Base-by-base conservation (phyloP, 2,888 invertebrate species). In the Ommatoiulus sabulosus region DNA sequence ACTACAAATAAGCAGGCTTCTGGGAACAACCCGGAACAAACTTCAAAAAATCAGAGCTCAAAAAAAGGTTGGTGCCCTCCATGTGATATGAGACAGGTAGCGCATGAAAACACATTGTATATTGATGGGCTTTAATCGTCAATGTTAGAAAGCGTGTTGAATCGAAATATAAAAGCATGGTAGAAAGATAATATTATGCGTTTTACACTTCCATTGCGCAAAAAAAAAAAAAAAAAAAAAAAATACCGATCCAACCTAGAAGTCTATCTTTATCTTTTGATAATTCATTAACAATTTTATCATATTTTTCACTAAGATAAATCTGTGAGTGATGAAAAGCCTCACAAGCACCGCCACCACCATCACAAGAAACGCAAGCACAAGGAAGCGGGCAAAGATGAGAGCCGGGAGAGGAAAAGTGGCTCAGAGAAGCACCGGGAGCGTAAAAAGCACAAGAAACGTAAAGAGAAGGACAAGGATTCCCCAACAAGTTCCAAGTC, bases 261-360 rank as follows among this genome's bases (percentile, higher is more conserved):
- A n/a, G 52, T 52, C 52, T 52, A 12, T 17, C 4, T 12, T 15
- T 52, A 35, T 35, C 35, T 35, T 35, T 35, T 35, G 35, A 35
- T 35, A 35, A 35, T 35, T 35, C 4, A 52, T 52, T 52, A 12
- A 52, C 52, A 17, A 4, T 15, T 52, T 63, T 63, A 20, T 20
- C 20, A 6, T 63, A 63, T 63, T 63, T 10, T 48, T 48, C 7
- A 48, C 12, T 48, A 7, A 63, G 63, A 63, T 20, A 63, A 63
- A 63, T 20, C 63, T 7, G 63, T 20, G n/a, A 63, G 63, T 20
- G 85, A 44, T 7, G 44, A 44, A 44, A 85, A 85, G n/a, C 85
- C 17, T 43, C 87, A 48, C 72, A 87, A 84, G 44, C 84, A 86
- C 12, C 88, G 85, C n/a, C 88, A 85, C 44, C 88, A 88, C 86